These are phyloP conservation scores for Limnephilus marmoratus DNA, from an alignment of 2,888 invertebrate genomes.

Conservation along the genomic window DNA sequence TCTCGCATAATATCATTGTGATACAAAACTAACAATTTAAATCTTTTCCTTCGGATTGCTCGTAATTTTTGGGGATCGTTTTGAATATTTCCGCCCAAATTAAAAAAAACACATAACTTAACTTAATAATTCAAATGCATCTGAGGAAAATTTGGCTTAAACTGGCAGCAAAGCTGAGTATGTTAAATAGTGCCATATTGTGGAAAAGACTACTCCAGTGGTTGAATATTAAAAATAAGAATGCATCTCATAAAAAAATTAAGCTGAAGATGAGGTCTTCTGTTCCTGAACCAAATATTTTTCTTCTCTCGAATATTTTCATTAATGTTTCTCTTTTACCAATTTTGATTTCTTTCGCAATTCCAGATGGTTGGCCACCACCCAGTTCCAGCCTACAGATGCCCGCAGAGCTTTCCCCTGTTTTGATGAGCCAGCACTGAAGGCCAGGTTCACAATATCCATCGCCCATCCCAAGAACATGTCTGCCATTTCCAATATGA, in stretches of 20 bases:
- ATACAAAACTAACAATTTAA: no score
- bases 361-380: conserved; percentile 87
- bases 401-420: conserved; percentile 90
- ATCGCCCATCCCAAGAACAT: conserved; percentile 84
- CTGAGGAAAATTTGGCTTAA: no score
- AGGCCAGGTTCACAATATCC: conserved; percentile 87
- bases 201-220: no score
- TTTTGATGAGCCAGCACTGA: conserved; percentile 91
- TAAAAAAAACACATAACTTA: no score
- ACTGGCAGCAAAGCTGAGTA: no score
- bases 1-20: not conserved
- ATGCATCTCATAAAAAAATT: not conserved
- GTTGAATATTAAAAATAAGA: no score
- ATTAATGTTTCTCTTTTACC: not conserved
- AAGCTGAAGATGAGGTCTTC: not conserved
- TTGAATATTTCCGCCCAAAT: no score
- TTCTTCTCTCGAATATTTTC: not conserved
- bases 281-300: not conserved
- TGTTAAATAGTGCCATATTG: no score
- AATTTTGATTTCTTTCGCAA: conserved; percentile 44
- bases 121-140: no score
- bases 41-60: no score
- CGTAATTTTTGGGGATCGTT: no score
- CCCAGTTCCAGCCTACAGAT: conserved; percentile 90
- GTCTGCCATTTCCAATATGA: conserved; percentile 90